A percentile compares a stretch with the other conserved stretches of the same genome.
These are phyloP conservation scores for Eilema caniola DNA, from an alignment of 2,888 invertebrate species.

Conservation along the genomic window DNA sequence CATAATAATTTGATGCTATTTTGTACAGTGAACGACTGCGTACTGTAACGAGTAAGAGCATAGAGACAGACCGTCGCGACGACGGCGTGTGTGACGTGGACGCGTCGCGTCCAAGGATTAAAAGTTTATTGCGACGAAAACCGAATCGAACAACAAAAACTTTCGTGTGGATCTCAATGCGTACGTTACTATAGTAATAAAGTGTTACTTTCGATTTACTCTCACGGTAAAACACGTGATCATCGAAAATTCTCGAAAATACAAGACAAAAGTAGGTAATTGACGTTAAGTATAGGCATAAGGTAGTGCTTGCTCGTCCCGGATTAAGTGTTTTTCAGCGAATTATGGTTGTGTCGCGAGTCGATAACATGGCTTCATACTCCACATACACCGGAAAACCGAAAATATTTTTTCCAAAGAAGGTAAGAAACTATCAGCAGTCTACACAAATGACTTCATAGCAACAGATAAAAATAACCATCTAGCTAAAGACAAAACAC, in stretches of 20 bases:
- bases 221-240: slow-evolving; percentile 71
- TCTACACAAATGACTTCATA: slow-evolving; percentile 34
- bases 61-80: slow-evolving; percentile 62
- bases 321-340: slow-evolving; percentile 72
- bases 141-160: slow-evolving; percentile 75
- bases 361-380: slow-evolving; percentile 85
- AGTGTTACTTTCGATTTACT: slow-evolving; percentile 68
- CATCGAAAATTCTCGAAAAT: slow-evolving; percentile 80
- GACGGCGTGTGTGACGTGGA: slow-evolving; percentile 80
- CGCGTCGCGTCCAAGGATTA: slow-evolving; percentile 75
- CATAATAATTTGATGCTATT: slow-evolving; percentile 64
- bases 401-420: slow-evolving; percentile 84
- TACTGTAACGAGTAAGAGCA: slow-evolving; percentile 52
- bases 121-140: slow-evolving; percentile 81
- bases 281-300: slow-evolving; percentile 60
- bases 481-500: slow-evolving; percentile 34
- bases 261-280: slow-evolving; percentile 58
- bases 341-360: slow-evolving; percentile 85
- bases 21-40: slow-evolving; percentile 60
- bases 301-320: slow-evolving; percentile 72
- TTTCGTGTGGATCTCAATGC: slow-evolving; percentile 69
- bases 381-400: slow-evolving; percentile 85
- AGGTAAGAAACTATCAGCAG: slow-evolving; percentile 69
- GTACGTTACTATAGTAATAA: slow-evolving; percentile 64
- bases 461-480: slow-evolving; percentile 43